phyloP scores from a whole-genome alignment of 2,113 vertebrate species.

The Eira barbara region DNA sequence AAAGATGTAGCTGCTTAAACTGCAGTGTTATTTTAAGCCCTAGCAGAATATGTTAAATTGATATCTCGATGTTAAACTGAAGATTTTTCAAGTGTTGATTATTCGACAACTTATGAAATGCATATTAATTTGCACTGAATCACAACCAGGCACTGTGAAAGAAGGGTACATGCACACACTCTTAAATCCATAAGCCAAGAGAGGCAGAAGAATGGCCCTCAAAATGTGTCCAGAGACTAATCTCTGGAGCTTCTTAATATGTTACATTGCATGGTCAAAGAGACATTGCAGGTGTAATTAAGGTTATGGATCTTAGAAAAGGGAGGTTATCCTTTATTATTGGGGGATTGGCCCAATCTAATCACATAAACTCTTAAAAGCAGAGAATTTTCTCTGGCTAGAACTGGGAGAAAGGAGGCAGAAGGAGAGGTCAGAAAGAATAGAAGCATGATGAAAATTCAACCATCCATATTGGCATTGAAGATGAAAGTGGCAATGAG shows the following conservation, averaged over 20 bases:
- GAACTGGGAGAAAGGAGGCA: background rate
- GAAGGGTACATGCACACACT: fast-evolving
- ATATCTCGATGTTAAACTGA: background rate
- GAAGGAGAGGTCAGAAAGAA: background rate
- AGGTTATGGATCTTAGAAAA: background rate
- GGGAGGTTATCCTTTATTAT: background rate
- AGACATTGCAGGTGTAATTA: background rate
- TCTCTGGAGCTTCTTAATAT: background rate
- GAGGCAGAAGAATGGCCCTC: background rate
- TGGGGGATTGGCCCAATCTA: background rate
- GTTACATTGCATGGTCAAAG: background rate
- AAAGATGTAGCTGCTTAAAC: conserved; percentile 21
- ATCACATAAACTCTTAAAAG: background rate
- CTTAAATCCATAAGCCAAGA: background rate
- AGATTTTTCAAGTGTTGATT: background rate
- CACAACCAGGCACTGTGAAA: background rate
- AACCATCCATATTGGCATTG: background rate
- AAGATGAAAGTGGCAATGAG: background rate
- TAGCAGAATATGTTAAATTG: conserved; percentile 26
- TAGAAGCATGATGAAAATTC: background rate
- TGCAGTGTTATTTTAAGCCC: conserved; percentile 12
- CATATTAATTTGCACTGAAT: background rate
- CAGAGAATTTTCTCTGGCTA: background rate
- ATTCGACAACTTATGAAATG: background rate
- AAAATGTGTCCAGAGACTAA: background rate